A percentile compares a stretch with the other conserved stretches of the same genome.
Conservation (phyloP, 2,797 vertebrate species). For the Crax fasciolata region DNA sequence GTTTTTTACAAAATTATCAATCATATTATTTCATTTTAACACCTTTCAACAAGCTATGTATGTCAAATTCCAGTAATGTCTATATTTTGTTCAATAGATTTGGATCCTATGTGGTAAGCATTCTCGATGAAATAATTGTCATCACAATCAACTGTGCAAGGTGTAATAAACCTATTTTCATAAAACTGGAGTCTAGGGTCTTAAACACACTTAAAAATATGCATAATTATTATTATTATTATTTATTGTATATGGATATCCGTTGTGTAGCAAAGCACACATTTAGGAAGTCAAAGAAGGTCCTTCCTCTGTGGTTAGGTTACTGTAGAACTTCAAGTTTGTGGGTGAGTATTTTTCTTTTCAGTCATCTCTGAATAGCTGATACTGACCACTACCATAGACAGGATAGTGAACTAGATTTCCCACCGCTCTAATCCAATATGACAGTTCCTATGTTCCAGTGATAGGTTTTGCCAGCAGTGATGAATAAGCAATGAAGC, state of each 20-base stretch:
- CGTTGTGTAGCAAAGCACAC: neutral
- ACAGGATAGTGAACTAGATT: neutral
- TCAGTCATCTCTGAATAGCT: constrained; percentile 29
- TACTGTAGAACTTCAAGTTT: neutral
- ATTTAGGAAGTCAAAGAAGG: neutral
- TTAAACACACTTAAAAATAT: neutral
- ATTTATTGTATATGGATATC: neutral
- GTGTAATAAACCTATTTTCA: neutral
- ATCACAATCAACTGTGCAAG: neutral
- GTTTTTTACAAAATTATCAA: neutral
- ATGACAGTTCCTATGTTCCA: constrained; percentile 59
- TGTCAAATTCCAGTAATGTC: neutral
- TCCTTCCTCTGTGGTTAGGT: neutral
- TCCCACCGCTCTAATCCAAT: constrained; percentile 51
- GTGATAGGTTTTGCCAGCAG: constrained; percentile 52
- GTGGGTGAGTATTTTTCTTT: constrained; percentile 4
- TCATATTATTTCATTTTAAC: neutral
- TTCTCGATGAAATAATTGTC: neutral
- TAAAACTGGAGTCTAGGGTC: neutral
- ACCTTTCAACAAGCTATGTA: neutral
- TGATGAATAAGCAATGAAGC: constrained; percentile 68
- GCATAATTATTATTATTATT: neutral
- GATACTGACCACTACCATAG: constrained; percentile 53
- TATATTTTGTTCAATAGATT: neutral
- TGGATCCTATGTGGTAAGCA: neutral